phyloP scores from a whole-genome alignment of 2,888 invertebrate species.

The Acrobasis suavella region DNA sequence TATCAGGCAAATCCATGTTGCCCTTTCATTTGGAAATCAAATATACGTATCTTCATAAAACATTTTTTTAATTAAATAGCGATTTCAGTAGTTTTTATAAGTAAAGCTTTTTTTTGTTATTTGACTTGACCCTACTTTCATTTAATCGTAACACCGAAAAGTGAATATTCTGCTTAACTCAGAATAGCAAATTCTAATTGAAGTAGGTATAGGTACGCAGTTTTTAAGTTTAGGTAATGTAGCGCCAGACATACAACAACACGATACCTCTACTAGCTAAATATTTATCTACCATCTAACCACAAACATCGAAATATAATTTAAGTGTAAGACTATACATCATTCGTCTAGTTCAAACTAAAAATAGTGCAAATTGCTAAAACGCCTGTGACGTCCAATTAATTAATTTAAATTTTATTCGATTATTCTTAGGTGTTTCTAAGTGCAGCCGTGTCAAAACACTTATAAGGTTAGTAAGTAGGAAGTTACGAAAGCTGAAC shows the following conservation, averaged over 20 bases:
- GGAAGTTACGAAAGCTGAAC: slow-evolving; percentile 4
- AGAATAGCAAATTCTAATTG: too few relatives aligned
- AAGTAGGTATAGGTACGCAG: too few relatives aligned
- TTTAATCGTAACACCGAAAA: too few relatives aligned
- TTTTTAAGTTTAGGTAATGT: background rate
- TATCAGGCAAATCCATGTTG: too few relatives aligned
- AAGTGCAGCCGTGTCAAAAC: slow-evolving; percentile 12
- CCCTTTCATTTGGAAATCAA: too few relatives aligned
- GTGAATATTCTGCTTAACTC: too few relatives aligned
- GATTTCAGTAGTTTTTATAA: too few relatives aligned
- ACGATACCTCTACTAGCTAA: slow-evolving; percentile 14
- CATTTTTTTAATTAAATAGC: too few relatives aligned
- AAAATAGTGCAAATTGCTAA: slow-evolving; percentile 14
- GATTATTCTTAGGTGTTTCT: slow-evolving; percentile 1
- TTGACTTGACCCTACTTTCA: too few relatives aligned
- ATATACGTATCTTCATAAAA: too few relatives aligned
- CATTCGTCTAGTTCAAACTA: slow-evolving; percentile 7
- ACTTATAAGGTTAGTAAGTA: slow-evolving; percentile 6
- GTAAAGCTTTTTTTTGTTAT: too few relatives aligned
- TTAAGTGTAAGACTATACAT: background rate
- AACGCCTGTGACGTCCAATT: background rate
- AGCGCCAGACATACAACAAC: background rate
- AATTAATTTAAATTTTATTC: background rate
- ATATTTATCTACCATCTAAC: slow-evolving; percentile 6
- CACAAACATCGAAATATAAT: slow-evolving; percentile 5